Base-by-base conservation (phyloP, 2,113 vertebrate genomes). In the Etheostoma cragini region DNA sequence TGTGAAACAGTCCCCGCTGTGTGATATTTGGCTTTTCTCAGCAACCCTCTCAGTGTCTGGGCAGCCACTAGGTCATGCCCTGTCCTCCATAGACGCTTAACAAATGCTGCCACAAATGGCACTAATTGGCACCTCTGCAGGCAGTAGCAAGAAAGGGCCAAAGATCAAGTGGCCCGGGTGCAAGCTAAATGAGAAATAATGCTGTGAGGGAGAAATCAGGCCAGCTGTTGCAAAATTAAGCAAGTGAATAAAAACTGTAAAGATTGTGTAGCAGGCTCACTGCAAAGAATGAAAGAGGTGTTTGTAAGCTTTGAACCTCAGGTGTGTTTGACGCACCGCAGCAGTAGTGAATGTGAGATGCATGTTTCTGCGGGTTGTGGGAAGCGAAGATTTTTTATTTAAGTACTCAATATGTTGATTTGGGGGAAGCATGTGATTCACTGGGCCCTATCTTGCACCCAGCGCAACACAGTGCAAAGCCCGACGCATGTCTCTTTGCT, bases 61-160 rank as follows among this genome's bases (percentile, higher is more conserved):
- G 71, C 72, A 52, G 81, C 74, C 69, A 45, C 69, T 79, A 66
- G 86, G 86, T 89, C 86, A 38, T 50, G 86, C 72, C 57, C 76
- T 24, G 47, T 85, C 90, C 91, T 90, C 80, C 50, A n/a, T 7
- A 85, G 93, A 91, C 83, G 49, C 87, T 90, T 86, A 87, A 93
- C 93, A 94, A 94, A 93, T 88, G 90, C 89, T 78, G 84, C 89
- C 94, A 93, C 93, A 93, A 94, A 95, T 93, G 92, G 91, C 88
- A 93, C 91, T 95, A 96, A 96, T 96, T 96, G 95, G 92, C 95
- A 95, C 94, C 95, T 96, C 95, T 85, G 95, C 93, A 94, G 93
- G 95, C 88, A 93, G 87, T 84, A 82, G 88, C 90, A 85, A 80
- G 76, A 88, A 87, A 88, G 94, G 91, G 93, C 89, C 89, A 93